Percentiles rank a stretch among this genome's conserved stretches.
phyloP scores from a whole-genome alignment of 2,888 invertebrate species.

The Teinopalpus imperialis region DNA sequence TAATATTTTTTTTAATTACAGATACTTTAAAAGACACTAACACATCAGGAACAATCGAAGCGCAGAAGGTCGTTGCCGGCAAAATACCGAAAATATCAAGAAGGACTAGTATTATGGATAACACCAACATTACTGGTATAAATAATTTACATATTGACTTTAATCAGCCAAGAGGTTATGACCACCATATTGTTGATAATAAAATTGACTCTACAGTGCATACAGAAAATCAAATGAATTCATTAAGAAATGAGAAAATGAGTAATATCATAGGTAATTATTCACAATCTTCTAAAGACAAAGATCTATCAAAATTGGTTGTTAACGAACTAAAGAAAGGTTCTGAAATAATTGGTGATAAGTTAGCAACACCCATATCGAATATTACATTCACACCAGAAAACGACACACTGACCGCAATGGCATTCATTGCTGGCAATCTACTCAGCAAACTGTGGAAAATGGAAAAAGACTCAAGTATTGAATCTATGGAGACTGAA shows the following conservation, averaged over 20 bases:
- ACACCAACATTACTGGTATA: conserved; percentile 38
- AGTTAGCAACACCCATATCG: conserved; percentile 51
- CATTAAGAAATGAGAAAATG: conserved; percentile 41
- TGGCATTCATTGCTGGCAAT: conserved; percentile 73
- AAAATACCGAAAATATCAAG: conserved; percentile 39
- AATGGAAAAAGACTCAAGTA: conserved; percentile 58
- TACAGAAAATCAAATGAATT: conserved; percentile 40
- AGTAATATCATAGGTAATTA: conserved; percentile 47
- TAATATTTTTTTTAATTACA: too few relatives aligned
- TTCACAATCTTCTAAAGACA: conserved; percentile 51
- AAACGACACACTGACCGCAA: conserved; percentile 69
- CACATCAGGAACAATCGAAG: conserved; percentile 53
- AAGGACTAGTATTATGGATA: conserved; percentile 39
- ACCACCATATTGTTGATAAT: conserved; percentile 56
- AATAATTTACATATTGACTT: conserved; percentile 56
- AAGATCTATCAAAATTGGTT: conserved; percentile 60
- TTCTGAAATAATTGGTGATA: conserved; percentile 59
- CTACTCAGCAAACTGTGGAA: conserved; percentile 70
- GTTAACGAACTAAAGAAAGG: conserved; percentile 64
- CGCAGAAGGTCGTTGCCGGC: conserved; percentile 43
- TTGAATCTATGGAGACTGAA: conserved; percentile 56
- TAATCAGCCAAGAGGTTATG: conserved; percentile 46
- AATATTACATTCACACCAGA: conserved; percentile 71
- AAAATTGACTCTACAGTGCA: conserved; percentile 56
- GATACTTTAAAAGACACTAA: conserved; percentile 57